Evolutionary conservation across 2,888 invertebrate species (phyloP).

Genomic region (Xestobium rufovillosum): DNA sequence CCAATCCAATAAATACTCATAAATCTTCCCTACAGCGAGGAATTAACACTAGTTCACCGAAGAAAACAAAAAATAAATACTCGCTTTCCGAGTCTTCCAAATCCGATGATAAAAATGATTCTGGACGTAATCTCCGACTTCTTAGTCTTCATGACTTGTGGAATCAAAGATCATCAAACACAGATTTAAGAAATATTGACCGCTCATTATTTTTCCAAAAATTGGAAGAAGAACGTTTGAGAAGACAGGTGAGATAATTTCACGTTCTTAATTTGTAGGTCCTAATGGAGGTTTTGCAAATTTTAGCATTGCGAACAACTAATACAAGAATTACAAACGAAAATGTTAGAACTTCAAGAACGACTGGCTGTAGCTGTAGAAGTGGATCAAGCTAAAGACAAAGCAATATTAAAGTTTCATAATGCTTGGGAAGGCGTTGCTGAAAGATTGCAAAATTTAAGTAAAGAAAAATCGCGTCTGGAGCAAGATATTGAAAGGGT

Average conservation of each 20-base stretch:
- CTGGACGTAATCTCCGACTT: constrained; percentile 30
- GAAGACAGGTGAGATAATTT: constrained; percentile 61
- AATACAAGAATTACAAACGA: constrained; percentile 66
- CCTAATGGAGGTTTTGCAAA: no score
- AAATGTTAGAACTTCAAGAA: constrained; percentile 69
- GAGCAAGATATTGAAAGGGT: constrained; percentile 31
- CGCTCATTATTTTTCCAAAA: constrained; percentile 36
- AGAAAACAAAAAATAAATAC: neutral
- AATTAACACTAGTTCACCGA: no score
- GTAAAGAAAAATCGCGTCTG: constrained; percentile 34
- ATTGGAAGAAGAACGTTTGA: constrained; percentile 68
- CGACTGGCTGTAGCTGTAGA: constrained; percentile 70
- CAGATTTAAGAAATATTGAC: constrained; percentile 26
- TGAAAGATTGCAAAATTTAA: constrained; percentile 33
- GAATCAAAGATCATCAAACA: constrained; percentile 44
- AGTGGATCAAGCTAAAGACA: constrained; percentile 69
- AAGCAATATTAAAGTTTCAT: constrained; percentile 57
- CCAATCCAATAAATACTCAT: neutral
- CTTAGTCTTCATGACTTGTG: constrained; percentile 58
- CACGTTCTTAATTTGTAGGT: no score
- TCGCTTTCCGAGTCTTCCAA: constrained; percentile 1
- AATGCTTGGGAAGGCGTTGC: constrained; percentile 53
- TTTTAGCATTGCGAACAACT: constrained; percentile 72
- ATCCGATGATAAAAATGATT: constrained; percentile 5
- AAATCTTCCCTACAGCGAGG: constrained; percentile 1